Base-by-base conservation (phyloP, 2,797 vertebrate genomes). In the Margarornis squamiger region DNA sequence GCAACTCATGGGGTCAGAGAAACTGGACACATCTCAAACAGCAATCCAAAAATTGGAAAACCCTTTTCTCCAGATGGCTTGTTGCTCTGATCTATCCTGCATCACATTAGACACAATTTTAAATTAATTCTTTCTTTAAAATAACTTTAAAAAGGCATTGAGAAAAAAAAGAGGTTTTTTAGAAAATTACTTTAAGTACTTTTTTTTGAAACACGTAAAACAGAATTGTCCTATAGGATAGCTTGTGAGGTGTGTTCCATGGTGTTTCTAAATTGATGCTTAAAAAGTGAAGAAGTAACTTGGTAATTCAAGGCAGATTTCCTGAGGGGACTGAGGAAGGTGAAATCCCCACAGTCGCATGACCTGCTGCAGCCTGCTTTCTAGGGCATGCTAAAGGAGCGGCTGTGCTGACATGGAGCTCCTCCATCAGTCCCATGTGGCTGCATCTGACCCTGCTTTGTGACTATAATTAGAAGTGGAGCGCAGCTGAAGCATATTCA, bases 361-460 rank as follows among this genome's bases (percentile, higher is more conserved):
- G 83, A 70, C 86, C 88, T 79, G 76, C 46, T 29, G 55, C 86
- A 78, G 76, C 66, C 58, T 86, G 55, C 57, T 95, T 93, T 93
- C 59, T 86, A 67, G 92, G 93, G 78, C 83, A 67, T 13, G 83
- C 88, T 67, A 11, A 57, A 73, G 92, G 86, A 92, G 62, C 21
- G 62, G 92, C 76, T 36, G 1, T 48, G 83, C 82, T 81, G 92
- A 90, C 73, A 78, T 22, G 68, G 32, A 88, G 43, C 80, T 88
- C 52, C 74, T 87, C 92, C 0, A 0, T 61, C 90, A 88, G 74
- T 76, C 86, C 93, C 62, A 26, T 94, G 93, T 85, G 94, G 86
- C 88, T 95, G 80, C 67, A 76, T 92, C 90, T 95, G 88, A 94
- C 86, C 88, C 88, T 81, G 76, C 94, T 91, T 80, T 90, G 76